Evolutionary conservation across 2,888 invertebrate genomes (phyloP).

Genomic region (Odontothrips loti): DNA sequence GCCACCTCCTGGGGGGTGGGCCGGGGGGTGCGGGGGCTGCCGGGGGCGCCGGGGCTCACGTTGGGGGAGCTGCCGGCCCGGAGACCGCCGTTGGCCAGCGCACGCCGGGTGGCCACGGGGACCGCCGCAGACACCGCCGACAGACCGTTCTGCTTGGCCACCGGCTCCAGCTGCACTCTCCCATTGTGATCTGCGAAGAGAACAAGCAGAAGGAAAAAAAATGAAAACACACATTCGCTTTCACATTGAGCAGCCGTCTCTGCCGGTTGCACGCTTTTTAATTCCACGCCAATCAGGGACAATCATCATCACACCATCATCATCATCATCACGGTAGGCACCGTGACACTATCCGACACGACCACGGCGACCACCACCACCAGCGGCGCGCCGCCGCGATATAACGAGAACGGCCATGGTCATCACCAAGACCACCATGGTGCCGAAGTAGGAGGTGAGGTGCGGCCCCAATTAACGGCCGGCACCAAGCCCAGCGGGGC

Average conservation of each 20-base stretch:
- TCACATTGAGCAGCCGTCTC: not conserved
- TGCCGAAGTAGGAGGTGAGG: no score
- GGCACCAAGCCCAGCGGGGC: no score
- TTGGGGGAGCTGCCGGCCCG: not conserved
- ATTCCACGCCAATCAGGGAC: no score
- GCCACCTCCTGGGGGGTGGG: constrained; percentile 27
- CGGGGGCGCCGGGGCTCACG: not conserved
- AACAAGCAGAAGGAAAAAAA: not conserved
- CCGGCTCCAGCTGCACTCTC: constrained; percentile 8
- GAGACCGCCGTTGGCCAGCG: not conserved
- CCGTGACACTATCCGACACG: not conserved
- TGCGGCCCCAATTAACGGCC: no score
- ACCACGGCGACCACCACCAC: not conserved
- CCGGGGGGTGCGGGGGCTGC: not conserved
- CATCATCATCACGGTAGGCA: not conserved
- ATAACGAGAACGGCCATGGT: no score
- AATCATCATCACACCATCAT: not conserved
- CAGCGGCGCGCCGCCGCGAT: not conserved
- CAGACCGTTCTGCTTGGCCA: not conserved
- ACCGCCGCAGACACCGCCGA: constrained; percentile 38
- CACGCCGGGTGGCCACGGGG: constrained; percentile 40
- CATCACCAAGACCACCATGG: no score
- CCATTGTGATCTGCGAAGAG: constrained; percentile 11
- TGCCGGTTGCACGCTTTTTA: no score
- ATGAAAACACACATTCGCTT: not conserved